These are phyloP conservation scores for Chrysodeixis includens DNA, from an alignment of 2,888 invertebrate genomes.

Conservation along the genomic window DNA sequence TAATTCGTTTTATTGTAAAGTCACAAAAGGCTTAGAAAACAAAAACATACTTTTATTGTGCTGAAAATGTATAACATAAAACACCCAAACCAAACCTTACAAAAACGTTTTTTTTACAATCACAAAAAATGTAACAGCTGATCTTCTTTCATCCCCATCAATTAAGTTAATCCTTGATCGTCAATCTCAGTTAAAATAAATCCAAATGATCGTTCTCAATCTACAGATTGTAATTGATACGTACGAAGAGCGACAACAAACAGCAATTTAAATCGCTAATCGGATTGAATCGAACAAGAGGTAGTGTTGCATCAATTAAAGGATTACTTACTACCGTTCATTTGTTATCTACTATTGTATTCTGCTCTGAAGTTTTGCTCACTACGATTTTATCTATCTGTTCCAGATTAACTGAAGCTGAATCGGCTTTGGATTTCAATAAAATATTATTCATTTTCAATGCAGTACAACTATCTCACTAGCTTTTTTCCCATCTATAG, in stretches of 20 bases:
- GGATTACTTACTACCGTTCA: slow-evolving; percentile 63
- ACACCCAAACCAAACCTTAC: background rate
- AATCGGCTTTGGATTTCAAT: background rate
- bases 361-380: slow-evolving; percentile 22
- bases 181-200: slow-evolving; percentile 7
- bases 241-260: slow-evolving; percentile 42
- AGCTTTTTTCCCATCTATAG: background rate
- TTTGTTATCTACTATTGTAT: slow-evolving; percentile 53
- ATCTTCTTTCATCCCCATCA: background rate
- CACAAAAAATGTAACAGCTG: background rate
- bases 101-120: background rate
- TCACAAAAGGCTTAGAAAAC: too few relatives aligned
- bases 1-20: too few relatives aligned
- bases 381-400: slow-evolving; percentile 32
- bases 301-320: slow-evolving; percentile 69
- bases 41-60: too few relatives aligned
- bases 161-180: background rate
- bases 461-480: background rate
- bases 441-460: background rate
- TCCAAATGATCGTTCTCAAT: slow-evolving; percentile 7
- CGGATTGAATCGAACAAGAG: slow-evolving; percentile 55
- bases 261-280: slow-evolving; percentile 53
- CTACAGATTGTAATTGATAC: slow-evolving; percentile 29
- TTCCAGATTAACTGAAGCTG: background rate
- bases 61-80: too few relatives aligned